Base-by-base conservation (phyloP, 2,797 vertebrate genomes). In the Enteromius fasciolatus region DNA sequence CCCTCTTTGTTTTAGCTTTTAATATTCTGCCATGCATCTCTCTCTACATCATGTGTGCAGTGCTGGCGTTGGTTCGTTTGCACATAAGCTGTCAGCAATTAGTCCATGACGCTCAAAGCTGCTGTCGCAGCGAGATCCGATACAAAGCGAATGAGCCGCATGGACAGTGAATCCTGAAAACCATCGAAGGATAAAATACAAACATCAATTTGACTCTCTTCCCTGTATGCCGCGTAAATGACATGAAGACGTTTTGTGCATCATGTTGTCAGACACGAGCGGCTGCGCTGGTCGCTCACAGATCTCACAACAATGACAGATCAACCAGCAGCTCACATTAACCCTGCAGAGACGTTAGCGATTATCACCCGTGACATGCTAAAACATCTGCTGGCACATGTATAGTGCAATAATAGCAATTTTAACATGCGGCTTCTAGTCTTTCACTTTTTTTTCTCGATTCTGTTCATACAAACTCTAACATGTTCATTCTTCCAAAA, bases 111-210 rank as follows among this genome's bases (percentile, higher is more conserved):
- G 54, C 54, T 76, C 15, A 76, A 76, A 28, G 36, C 74, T 31
- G 64, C 48, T 15, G 10, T 68, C 31, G n/a, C 20, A 67, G 7
- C 15, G 3, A 18, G 76, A 52, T 78, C 18, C 44, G 10, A 66
- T 39, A 31, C 23, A 64, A 25, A 67, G 31, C 63, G 36, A 76
- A 41, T 4, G 12, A 78, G 31, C 63, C 28, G 4, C 7, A 28
- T 31, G 1, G 63, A 28, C 46, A 1, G 46, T 41, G 48, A 57
- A 54, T 69, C 20, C 66, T 44, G n/a, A 69, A 69, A 57, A 28
- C 70, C 66, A 79, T 14, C 36, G n/a, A 79, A 57, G 48, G 48
- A 79, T 79, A 33, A 79, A 79, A 79, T 69, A 14, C 15, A 23
- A 69, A 44, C 36, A 79, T 79, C 77, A 79, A 57, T 57, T 66